phyloP scores from a whole-genome alignment of 2,888 invertebrate genomes.

The Troides helena region DNA sequence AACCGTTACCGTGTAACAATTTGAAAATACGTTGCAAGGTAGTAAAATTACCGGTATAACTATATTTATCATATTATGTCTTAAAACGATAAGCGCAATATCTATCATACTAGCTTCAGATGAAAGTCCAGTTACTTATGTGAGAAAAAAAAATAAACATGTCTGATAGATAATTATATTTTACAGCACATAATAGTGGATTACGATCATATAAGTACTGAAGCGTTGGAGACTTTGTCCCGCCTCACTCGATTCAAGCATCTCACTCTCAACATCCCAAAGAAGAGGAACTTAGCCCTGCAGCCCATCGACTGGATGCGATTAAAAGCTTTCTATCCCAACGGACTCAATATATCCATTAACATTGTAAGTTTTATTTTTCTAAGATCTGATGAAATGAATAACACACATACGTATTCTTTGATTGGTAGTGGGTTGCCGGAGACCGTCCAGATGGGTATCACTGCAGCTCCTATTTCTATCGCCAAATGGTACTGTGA shows the following conservation, averaged over 20 bases:
- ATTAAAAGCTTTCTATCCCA: slow-evolving; percentile 39
- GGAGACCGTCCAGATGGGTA: too few species aligned
- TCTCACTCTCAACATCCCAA: slow-evolving; percentile 52
- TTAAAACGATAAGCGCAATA: too few species aligned
- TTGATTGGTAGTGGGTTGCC: too few species aligned
- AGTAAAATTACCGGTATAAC: too few species aligned
- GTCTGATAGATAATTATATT: neutral
- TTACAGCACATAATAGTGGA: slow-evolving; percentile 62
- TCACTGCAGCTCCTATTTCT: too few species aligned
- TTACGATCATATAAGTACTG: slow-evolving; percentile 53
- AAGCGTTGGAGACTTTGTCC: slow-evolving; percentile 49
- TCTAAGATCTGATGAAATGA: neutral
- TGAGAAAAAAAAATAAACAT: neutral
- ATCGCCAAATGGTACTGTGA: too few species aligned
- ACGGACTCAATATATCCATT: slow-evolving; percentile 48
- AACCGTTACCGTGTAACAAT: too few species aligned
- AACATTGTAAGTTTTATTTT: slow-evolving; percentile 56
- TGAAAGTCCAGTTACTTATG: too few species aligned
- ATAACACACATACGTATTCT: too few species aligned
- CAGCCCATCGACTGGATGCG: slow-evolving; percentile 50
- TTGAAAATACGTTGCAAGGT: too few species aligned
- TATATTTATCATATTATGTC: too few species aligned
- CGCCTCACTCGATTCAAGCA: slow-evolving; percentile 45
- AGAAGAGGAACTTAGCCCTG: slow-evolving; percentile 36
- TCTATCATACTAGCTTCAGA: too few species aligned